Evolutionary conservation across 2,797 vertebrate genomes (phyloP), one percentile per base, ranked within the genome.

Genomic region (Acestrorhynchus altus): DNA sequence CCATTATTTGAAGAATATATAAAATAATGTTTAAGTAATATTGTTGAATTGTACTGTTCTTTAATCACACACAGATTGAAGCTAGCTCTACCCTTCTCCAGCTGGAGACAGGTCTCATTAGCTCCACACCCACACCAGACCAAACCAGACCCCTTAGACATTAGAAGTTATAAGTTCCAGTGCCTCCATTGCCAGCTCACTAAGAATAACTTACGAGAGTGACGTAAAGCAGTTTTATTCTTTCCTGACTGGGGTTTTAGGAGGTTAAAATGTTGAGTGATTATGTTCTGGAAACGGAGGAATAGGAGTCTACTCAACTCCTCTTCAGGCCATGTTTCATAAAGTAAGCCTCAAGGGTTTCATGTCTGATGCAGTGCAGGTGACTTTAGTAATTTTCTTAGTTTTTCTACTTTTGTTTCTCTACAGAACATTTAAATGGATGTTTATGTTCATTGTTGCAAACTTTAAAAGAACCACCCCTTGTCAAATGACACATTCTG

Each of bases 91-190:
- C 44, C 40, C 20, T 63, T 65, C 63, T 46, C n/a, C 8, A 63
- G 26, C 40, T 63, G 60, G 60, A 63, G 63, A 65, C 40, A 46
- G 63, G 4, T 22, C 63, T 46, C 63, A 65, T 65, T 65, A 46
- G 7, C 40, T 65, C 63, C 63, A 65, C 40, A 65, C 40, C 54
- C 54, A 54, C 18, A 54, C 59, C 59, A 61, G 59, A 31, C 57
- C 28, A 22, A 18, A 42, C 24, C 13, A 63, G 35, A 65, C 63
- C 63, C 63, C 35, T 20, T 1, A 44, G 20, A 22, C 8, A n/a
- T n/a, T n/a, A n/a, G n/a, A n/a, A n/a, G n/a, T n/a, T n/a, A n/a
- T n/a, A 65, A 46, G 40, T 44, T 24, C 20, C 22, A 44, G 2
- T n/a, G 35, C 35, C 18, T 26, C 56, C 56, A 28, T 4, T 65